phyloP scores from a whole-genome alignment of 2,888 invertebrate genomes.

The Parnassius apollo region DNA sequence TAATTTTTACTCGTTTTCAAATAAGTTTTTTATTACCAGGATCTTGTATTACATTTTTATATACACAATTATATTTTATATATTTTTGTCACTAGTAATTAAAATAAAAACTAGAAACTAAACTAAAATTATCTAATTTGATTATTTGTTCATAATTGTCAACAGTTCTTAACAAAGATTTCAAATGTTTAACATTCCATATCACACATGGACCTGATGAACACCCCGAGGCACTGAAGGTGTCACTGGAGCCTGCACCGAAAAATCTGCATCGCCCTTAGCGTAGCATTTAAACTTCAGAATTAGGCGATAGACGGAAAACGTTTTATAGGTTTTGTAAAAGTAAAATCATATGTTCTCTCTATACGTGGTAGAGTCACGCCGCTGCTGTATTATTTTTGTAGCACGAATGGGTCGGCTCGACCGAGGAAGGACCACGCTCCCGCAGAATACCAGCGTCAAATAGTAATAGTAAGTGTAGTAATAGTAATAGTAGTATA shows the following conservation, averaged over 20 bases:
- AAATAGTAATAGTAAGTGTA: no score
- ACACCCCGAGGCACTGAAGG: constrained; percentile 46
- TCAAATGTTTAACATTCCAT: no score
- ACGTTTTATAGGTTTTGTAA: no score
- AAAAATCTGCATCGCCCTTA: constrained; percentile 27
- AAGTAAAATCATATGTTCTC: no score
- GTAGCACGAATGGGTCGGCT: no score
- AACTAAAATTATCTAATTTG: background rate
- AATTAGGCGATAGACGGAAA: no score
- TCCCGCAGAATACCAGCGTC: no score
- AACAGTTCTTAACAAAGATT: no score
- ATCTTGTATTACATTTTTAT: constrained; percentile 2
- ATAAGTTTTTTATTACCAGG: constrained; percentile 12
- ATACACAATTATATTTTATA: background rate
- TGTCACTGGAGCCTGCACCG: constrained; percentile 29
- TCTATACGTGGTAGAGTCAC: no score
- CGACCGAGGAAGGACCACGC: no score
- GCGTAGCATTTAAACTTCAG: background rate
- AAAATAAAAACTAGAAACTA: background rate
- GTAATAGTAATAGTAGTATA: no score
- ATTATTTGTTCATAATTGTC: background rate
- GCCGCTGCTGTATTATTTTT: no score
- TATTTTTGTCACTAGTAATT: background rate
- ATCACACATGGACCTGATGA: constrained; percentile 33
- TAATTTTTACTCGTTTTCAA: background rate